Evolutionary conservation across 1,140 invertebrate species (phyloP), one percentile per base, ranked within the genome.

Genomic region (Drosophila erecta): DNA sequence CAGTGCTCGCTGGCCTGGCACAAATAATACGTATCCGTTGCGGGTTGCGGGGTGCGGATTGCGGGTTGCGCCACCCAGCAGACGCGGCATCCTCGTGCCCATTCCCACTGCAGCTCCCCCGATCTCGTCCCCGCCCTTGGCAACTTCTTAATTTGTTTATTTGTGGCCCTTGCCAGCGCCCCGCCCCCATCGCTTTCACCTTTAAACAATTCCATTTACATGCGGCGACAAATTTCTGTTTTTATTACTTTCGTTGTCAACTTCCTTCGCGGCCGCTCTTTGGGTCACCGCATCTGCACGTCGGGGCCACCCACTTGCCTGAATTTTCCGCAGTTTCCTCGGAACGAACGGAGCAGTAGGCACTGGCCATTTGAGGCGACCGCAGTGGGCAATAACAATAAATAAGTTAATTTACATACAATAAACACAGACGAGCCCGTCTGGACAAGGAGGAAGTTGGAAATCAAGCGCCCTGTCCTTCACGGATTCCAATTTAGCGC

Each of bases 401-500:
- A 87, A 89, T 89, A 89, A 87, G 83, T 87, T 87, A 83, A 87
- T 87, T 89, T 87, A 79, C 89, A 87, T 87, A 89, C 76, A 89
- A 87, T 87, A 87, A 87, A 89, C 75, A 87, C 76, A 87, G 89
- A 87, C 86, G 75, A 67, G 66, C 53, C 65, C 74, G 77, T 70
- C 65, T 41, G 27, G 1, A 27, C 4, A n/a, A 4, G 1, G 6
- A 2, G 22, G 10, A 41, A 47, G 3, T n/a, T 14, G 37, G 8
- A 8, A 20, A 12, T 30, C 10, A 30, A 30, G 7, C 20, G n/a
- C n/a, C n/a, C n/a, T n/a, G n/a, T n/a, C n/a, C n/a, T 46, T 46
- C 40, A 44, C 61, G 47, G 62, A 62, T 65, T 62, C 14, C 12
- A 47, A 47, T 47, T 47, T 20, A 10, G n/a, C 15, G 14, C 37